Conservation (phyloP, 2,797 vertebrate species). For the Potorous gilbertii region DNA sequence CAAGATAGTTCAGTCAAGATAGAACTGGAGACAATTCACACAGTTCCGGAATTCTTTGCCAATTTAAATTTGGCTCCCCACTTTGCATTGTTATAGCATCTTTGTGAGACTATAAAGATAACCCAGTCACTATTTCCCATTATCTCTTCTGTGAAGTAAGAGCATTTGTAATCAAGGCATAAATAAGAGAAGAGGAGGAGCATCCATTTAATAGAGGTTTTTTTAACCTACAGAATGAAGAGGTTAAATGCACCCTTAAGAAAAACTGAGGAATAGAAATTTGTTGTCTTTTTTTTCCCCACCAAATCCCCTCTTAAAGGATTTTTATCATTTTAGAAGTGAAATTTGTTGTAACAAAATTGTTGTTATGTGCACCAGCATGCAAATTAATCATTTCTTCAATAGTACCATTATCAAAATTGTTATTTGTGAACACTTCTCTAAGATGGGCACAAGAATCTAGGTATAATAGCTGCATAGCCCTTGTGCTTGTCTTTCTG, state of each 20-base stretch:
- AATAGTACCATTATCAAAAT: neutral
- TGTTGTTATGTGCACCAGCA: neutral
- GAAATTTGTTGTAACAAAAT: neutral
- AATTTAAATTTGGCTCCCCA: neutral
- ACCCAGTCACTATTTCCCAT: neutral
- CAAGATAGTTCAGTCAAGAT: constrained; percentile 61
- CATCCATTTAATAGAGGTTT: neutral
- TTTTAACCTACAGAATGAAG: neutral
- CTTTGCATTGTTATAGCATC: neutral
- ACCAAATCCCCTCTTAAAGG: neutral
- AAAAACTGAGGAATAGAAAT: neutral
- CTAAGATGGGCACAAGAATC: neutral
- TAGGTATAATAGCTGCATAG: neutral
- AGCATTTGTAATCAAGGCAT: neutral
- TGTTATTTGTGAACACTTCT: neutral
- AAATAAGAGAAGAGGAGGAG: neutral
- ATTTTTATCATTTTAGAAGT: neutral
- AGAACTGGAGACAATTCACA: constrained; percentile 51
- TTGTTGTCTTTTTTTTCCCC: neutral
- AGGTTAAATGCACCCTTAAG: neutral
- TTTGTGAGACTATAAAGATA: neutral
- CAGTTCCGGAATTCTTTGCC: neutral
- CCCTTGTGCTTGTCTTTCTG: neutral
- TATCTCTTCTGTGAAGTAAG: neutral
- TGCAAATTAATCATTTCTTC: neutral